Base-by-base conservation (phyloP, 1,140 invertebrate genomes). In the Panonychus citri region DNA sequence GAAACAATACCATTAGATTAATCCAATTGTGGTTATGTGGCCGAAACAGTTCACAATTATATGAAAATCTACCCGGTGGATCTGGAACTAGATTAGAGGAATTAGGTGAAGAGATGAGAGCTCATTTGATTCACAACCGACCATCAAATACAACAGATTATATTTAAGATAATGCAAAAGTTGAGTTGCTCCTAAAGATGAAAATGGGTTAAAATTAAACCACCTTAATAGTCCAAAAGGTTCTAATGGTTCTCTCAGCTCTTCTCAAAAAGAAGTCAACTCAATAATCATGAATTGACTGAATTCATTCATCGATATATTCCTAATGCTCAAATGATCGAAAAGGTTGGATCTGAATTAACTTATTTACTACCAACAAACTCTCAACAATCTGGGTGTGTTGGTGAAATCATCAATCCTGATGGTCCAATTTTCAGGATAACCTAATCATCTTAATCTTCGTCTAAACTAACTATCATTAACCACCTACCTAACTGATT, bases 311-410 rank as follows among this genome's bases (percentile, higher is more conserved):
- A 67, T 56, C 64, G 65, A 50, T 66, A 62, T 60, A 62, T 76
- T 5, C 67, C 68, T 3, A 65, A 66, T n/a, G 72, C 73, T 0
- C 59, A 63, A 5, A 55, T 77, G 7, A 62, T 72, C 12, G 72
- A 75, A 56, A 69, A 75, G 56, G 69, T 74, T 56, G 71, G 64
- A 7, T 43, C 53, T 30, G 76, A 78, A 61, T 53, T 75, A 0
- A 67, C 68, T 39, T 77, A 69, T 61, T 65, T 73, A 37, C 62
- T 79, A 21, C 76, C 76, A 28, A 17, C 28, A 3, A 21, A 17
- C 19, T 43, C 65, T 61, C 27, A 66, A 56, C 52, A 62, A 62
- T 55, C 61, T 57, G 42, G 63, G 61, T 62, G n/a, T n/a, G n/a
- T n/a, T n/a, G n/a, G n/a, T n/a, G n/a, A n/a, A n/a, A n/a, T n/a